phyloP scores from a whole-genome alignment of 2,797 vertebrate species.

The Dromococcyx pavoninus region DNA sequence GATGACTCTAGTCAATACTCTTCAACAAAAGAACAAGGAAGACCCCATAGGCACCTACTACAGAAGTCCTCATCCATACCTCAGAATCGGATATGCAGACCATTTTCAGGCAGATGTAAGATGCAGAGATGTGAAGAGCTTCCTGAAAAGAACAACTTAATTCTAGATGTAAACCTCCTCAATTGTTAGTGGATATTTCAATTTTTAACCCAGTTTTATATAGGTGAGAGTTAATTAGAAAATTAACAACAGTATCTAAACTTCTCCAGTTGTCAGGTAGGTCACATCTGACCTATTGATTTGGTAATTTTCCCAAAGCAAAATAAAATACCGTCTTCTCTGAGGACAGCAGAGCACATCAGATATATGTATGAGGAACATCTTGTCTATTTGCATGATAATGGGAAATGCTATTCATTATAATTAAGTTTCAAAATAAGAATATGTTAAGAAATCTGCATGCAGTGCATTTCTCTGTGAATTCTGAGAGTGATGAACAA shows the following conservation, averaged over 20 bases:
- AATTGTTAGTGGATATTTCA: not conserved
- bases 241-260: not conserved
- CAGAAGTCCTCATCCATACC: not conserved
- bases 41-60: not conserved
- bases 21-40: not conserved
- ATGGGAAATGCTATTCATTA: not conserved
- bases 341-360: not conserved
- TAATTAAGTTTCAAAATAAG: slow-evolving; percentile 5
- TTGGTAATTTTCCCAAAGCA: not conserved
- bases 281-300: not conserved
- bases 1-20: not conserved
- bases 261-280: not conserved
- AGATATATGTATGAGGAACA: not conserved
- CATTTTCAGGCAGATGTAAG: not conserved
- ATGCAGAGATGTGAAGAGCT: not conserved
- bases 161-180: not conserved
- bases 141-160: not conserved
- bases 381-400: slow-evolving; percentile 23
- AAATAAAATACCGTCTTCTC: not conserved
- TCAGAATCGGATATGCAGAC: not conserved
- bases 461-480: not conserved
- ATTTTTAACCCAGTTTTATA: not conserved
- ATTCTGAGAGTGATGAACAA: slow-evolving; percentile 21
- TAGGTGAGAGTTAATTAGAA: not conserved
- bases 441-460: slow-evolving; percentile 4